Base-by-base conservation (phyloP, 2,797 vertebrate genomes). In the Craterocephalus amniculus region DNA sequence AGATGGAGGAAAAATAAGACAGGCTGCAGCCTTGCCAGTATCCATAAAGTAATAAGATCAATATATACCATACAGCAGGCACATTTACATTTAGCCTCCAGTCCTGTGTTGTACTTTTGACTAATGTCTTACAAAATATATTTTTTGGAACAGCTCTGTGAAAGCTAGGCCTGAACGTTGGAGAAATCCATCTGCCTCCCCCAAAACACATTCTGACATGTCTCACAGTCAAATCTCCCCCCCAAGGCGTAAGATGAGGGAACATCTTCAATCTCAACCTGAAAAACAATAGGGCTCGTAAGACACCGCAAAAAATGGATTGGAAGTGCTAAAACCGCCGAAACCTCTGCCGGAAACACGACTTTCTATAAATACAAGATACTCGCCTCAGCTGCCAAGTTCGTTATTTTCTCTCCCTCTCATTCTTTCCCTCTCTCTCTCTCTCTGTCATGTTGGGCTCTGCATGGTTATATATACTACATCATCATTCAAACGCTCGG, bases 261-360 rank as follows among this genome's bases (percentile, higher is more conserved):
- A 93, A 94, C 91, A 91, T 93, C 91, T 92, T 91, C 83, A 86
- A 79, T 94, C 87, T 93, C 90, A 91, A 92, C 89, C 85, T 89
- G 87, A 89, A 89, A 89, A 91, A 94, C 91, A 94, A 94, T 91
- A 73, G 83, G 81, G 83, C 91, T 90, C 85, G 86, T 90, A 91
- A 94, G 87, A 92, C 85, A 93, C 84, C 87, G 87, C 90, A 91
- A 91, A 91, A 93, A 93, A 93, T 83, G 92, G 93, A 94, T 94
- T 93, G 93, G 86, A 90, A 92, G 90, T 87, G 88, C 88, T 88
- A 92, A 89, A 90, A 93, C 84, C 86, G 88, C 91, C 90, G 87
- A 93, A 94, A 94, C 93, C 92, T 92, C 90, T 91, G 91, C 95
- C 94, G 93, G 95, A 95, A 95, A 94, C 93, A 95, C 92, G 92